Evolutionary conservation across 2,888 invertebrate species (phyloP).

Genomic region (Diogma glabrata): DNA sequence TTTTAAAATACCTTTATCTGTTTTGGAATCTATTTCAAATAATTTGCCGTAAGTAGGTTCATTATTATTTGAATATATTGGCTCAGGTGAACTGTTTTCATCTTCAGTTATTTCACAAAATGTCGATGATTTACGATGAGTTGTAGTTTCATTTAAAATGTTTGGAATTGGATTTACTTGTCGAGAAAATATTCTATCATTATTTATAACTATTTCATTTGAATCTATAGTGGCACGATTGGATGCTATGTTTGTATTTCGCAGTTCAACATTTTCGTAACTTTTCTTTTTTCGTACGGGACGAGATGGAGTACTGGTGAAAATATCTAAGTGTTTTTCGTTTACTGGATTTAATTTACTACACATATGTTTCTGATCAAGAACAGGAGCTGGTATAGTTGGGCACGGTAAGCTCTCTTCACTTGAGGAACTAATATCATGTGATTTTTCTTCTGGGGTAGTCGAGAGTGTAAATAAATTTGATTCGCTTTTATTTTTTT

Average conservation of each 20-base stretch:
- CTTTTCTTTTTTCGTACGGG: slow-evolving; percentile 29
- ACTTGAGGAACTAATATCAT: not conserved
- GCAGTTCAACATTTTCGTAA: slow-evolving; percentile 29
- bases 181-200: slow-evolving; percentile 16
- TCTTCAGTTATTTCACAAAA: slow-evolving; percentile 26
- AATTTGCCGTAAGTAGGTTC: slow-evolving; percentile 34
- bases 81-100: slow-evolving; percentile 26
- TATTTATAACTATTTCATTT: slow-evolving; percentile 26
- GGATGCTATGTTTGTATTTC: slow-evolving; percentile 18
- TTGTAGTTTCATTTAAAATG: no score
- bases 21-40: slow-evolving; percentile 29
- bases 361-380: slow-evolving; percentile 23
- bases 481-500: slow-evolving; percentile 10
- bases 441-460: not conserved
- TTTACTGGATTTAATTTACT: slow-evolving; percentile 22
- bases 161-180: slow-evolving; percentile 17
- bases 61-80: slow-evolving; percentile 33
- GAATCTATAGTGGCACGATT: slow-evolving; percentile 28
- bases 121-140: slow-evolving; percentile 33
- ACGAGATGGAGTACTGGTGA: slow-evolving; percentile 18
- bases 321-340: no score
- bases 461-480: slow-evolving; percentile 10
- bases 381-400: slow-evolving; percentile 29
- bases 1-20: not conserved
- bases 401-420: slow-evolving; percentile 29